Base-by-base conservation (phyloP, 2,113 vertebrate genomes). In the Euleptes europaea region DNA sequence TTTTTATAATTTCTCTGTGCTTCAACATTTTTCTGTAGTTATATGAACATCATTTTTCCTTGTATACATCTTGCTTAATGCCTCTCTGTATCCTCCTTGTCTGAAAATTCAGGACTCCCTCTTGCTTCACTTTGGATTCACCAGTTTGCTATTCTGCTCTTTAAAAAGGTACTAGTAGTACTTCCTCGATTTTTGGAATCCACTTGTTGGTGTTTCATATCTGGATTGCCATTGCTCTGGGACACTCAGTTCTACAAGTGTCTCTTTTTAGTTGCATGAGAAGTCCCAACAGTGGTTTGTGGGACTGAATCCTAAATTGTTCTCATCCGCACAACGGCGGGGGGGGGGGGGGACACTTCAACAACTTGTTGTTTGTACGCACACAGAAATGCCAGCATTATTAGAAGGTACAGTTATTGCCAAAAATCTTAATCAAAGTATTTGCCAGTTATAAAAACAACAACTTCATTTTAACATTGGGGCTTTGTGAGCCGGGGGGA, bases 361-460 rank as follows among this genome's bases (percentile, higher is more conserved):
- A 4, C 78, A 71, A 51, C 72, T 7, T 42, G 54, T 87, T 33
- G 78, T 91, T 84, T 86, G 82, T 26, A 90, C 77, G 80, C 90
- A 0, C 21, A 10, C 0, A 3, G 0, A 0, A 70, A 3, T 2
- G 13, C 76, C 35, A 72, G 70, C 0, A 0, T 76, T 89, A n/a
- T n/a, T 71, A n/a, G 0, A 51, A 10, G 72, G 33, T 9, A 89
- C 51, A 92, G 83, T 0, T 28, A 11, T 38, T 14, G 35, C 5
- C 21, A 60, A 15, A 51, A n/a, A 63, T 42, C 76, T 76, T 49
- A 51, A 51, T 40, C 69, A 71, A 40, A 21, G 69, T 38, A 49
- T 75, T 75, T 49, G 60, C 60, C 23, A 63, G 28, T 63, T 63
- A 28, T 40, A 79, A 78, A 44, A 78, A 0, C 4, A 78, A 0